phyloP scores from a whole-genome alignment of 2,113 vertebrate species.

The Psilopogon haemacephalus region DNA sequence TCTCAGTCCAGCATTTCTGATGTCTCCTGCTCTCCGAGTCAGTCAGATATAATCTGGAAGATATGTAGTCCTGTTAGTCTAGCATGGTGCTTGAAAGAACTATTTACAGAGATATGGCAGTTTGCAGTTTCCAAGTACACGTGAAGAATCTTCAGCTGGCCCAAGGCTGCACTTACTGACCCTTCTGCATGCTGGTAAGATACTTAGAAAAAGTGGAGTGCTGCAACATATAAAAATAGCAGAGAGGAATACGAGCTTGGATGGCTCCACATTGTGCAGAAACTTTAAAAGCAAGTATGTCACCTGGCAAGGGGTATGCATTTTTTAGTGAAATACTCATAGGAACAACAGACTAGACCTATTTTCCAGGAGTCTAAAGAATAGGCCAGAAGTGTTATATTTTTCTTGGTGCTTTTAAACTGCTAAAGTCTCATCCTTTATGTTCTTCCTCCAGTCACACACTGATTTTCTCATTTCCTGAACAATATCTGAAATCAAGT shows the following conservation, averaged over 20 bases:
- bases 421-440: background rate
- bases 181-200: background rate
- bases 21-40: background rate
- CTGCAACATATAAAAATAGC: background rate
- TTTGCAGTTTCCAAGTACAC: background rate
- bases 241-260: background rate
- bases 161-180: background rate
- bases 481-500: constrained; percentile 2
- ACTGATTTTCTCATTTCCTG: constrained; percentile 52
- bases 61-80: background rate
- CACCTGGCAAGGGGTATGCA: constrained; percentile 35
- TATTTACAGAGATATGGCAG: background rate
- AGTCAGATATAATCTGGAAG: constrained; percentile 15
- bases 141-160: background rate
- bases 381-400: constrained; percentile 1
- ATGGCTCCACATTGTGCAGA: background rate
- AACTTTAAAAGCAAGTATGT: constrained; percentile 28
- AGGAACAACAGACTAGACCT: constrained; percentile 1
- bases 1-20: background rate
- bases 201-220: background rate
- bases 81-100: background rate
- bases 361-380: constrained; percentile 17
- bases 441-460: background rate
- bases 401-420: constrained; percentile 33
- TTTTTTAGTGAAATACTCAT: constrained; percentile 46